These are phyloP conservation scores for Rhincodon typus DNA, from an alignment of 2,797 vertebrate genomes.

Conservation along the genomic window DNA sequence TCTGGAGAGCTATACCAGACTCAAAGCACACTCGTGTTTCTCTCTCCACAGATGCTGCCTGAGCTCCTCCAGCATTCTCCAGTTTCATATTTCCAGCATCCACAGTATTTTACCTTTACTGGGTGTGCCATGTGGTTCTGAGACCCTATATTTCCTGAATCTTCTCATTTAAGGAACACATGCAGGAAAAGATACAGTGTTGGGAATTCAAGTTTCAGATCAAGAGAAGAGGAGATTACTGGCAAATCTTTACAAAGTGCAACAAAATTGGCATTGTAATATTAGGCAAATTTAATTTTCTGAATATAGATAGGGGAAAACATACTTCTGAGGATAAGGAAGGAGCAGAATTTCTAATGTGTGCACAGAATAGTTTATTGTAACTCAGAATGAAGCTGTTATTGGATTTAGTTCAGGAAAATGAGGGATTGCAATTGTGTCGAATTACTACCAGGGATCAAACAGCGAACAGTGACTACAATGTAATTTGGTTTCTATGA, in stretches of 20 bases:
- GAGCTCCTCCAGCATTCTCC: too few relatives aligned
- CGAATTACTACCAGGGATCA: neutral
- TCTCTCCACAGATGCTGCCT: too few relatives aligned
- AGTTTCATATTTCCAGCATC: too few relatives aligned
- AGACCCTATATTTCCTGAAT: neutral
- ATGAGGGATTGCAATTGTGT: too few relatives aligned
- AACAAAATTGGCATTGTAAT: neutral
- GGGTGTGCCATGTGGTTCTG: neutral
- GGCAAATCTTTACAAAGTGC: neutral
- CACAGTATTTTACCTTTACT: too few relatives aligned
- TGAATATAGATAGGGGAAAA: neutral
- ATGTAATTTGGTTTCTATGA: neutral
- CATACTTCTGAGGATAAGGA: neutral
- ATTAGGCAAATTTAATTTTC: neutral
- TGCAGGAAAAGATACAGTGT: neutral
- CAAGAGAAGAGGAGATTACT: neutral
- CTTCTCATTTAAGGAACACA: neutral
- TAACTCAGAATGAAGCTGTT: neutral
- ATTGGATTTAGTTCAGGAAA: neutral
- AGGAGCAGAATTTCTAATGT: neutral
- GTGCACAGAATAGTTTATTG: neutral
- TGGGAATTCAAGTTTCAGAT: neutral
- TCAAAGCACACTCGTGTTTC: too few relatives aligned
- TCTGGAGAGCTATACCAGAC: neutral
- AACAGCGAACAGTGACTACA: neutral